Evolutionary conservation across 2,888 invertebrate genomes (phyloP).

Genomic region (Ornithoptera alexandrae): DNA sequence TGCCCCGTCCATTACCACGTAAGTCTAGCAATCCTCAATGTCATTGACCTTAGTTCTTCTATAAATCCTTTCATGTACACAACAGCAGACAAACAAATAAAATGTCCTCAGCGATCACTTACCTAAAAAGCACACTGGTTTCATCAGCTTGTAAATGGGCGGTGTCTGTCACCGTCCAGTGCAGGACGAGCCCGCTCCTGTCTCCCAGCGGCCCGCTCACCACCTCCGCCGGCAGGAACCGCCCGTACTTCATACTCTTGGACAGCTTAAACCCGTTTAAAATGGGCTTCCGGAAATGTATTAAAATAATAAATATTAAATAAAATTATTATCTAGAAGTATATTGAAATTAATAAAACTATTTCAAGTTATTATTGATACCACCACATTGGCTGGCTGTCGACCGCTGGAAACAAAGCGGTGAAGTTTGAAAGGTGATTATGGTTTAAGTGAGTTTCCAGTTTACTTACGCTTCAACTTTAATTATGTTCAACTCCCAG

Average conservation of each 20-base stretch:
- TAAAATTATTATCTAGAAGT: too few species aligned
- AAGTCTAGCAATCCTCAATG: too few species aligned
- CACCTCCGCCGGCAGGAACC: conserved; percentile 52
- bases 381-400: too few species aligned
- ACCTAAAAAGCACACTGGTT: conserved; percentile 75
- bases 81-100: too few species aligned
- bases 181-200: conserved; percentile 53
- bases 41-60: too few species aligned
- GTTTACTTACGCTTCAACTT: conserved; percentile 19
- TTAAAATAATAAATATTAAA: too few species aligned
- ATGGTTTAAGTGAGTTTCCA: conserved; percentile 12
- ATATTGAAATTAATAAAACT: too few species aligned
- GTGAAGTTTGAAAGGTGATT: conserved; percentile 13
- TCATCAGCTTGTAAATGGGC: conserved; percentile 59
- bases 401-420: neutral
- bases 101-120: conserved; percentile 38
- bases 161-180: conserved; percentile 65
- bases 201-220: conserved; percentile 61
- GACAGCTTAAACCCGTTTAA: conserved; percentile 39
- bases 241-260: conserved; percentile 48
- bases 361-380: too few species aligned
- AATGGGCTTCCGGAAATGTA: conserved; percentile 42
- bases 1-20: too few species aligned
- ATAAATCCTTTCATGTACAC: too few species aligned
- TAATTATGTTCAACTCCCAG: conserved; percentile 16